These are phyloP conservation scores for Cephalopholis sonnerati DNA, from an alignment of 2,113 vertebrate genomes.

Conservation along the genomic window DNA sequence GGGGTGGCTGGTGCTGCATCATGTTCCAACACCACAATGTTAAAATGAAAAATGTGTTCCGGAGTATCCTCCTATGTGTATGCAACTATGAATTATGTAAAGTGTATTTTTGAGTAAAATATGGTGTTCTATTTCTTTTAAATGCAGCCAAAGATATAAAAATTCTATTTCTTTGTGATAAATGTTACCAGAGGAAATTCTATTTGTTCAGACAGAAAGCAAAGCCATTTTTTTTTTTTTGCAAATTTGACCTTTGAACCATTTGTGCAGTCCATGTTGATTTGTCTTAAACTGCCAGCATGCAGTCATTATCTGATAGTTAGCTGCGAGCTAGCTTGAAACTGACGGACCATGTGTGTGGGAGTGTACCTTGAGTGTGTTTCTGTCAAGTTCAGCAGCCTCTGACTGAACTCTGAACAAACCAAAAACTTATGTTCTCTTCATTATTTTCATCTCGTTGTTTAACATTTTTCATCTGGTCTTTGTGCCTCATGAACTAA, in stretches of 20 bases:
- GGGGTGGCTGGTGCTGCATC: too few species aligned
- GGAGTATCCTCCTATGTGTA: too few species aligned
- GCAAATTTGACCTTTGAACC: not conserved
- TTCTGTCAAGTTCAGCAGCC: too few species aligned
- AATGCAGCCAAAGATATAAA: too few species aligned
- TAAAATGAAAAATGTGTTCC: not conserved
- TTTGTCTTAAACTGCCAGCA: not conserved
- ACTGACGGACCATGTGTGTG: too few species aligned
- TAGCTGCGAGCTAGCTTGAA: too few species aligned
- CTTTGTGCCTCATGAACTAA: not conserved
- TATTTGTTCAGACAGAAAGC: too few species aligned
- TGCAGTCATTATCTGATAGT: not conserved
- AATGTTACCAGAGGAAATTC: not conserved
- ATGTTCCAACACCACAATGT: not conserved
- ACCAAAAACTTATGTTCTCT: not conserved
- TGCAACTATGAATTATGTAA: too few species aligned
- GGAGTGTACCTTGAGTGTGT: too few species aligned
- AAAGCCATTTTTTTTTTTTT: too few species aligned
- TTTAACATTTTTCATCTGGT: not conserved
- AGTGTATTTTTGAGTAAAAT: not conserved
- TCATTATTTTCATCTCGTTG: not conserved
- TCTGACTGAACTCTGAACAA: not conserved
- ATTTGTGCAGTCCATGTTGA: not conserved
- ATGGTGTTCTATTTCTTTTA: too few species aligned
- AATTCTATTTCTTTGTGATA: not conserved